Percentiles rank a stretch among this genome's conserved stretches.
Evolutionary conservation across 2,113 vertebrate species (phyloP).

Genomic region (Urocolius indicus): DNA sequence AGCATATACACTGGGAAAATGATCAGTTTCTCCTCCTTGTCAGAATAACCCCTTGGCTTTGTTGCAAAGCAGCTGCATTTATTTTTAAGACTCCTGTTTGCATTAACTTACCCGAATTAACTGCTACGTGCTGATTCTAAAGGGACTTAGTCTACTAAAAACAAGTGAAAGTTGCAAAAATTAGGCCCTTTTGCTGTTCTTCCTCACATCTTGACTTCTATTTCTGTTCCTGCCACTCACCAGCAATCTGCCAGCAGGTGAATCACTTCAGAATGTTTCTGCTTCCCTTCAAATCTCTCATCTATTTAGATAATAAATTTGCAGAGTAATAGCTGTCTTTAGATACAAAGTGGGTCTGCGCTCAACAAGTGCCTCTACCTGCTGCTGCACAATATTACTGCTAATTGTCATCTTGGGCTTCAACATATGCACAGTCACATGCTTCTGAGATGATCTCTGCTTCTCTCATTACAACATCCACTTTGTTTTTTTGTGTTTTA

Average conservation of each 20-base stretch:
- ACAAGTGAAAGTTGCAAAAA: neutral
- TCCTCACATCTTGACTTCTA: neutral
- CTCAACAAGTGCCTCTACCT: neutral
- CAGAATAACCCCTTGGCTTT: neutral
- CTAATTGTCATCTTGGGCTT: neutral
- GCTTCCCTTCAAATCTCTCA: neutral
- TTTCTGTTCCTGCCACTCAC: neutral
- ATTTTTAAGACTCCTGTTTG: neutral
- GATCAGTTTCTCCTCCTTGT: neutral
- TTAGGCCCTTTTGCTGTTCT: neutral
- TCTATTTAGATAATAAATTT: neutral
- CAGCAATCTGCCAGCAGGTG: neutral
- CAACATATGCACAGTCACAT: neutral
- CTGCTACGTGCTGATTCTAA: neutral
- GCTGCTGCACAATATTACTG: neutral
- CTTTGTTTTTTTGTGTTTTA: neutral
- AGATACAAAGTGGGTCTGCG: neutral
- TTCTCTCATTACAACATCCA: neutral
- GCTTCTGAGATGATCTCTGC: neutral
- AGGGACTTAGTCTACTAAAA: neutral
- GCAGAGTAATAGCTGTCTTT: neutral
- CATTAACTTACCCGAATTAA: neutral
- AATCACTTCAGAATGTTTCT: neutral
- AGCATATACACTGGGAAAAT: neutral
- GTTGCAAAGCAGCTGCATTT: neutral